Percentiles rank a stretch among this genome's conserved stretches.
Evolutionary conservation across 2,888 invertebrate genomes (phyloP).

Genomic region (Drosophila subsilvestris): DNA sequence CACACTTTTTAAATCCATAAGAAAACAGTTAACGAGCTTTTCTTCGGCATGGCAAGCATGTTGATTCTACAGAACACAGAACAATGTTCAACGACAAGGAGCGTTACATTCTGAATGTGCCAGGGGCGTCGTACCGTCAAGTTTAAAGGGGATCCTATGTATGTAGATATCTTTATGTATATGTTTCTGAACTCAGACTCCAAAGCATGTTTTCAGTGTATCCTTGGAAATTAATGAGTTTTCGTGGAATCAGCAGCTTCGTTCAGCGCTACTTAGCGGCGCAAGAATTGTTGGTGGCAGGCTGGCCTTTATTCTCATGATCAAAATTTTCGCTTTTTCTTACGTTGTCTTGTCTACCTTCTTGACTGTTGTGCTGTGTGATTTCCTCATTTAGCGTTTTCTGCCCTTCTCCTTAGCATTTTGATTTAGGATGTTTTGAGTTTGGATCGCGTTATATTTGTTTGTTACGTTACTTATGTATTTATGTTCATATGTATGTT

Average conservation of each 20-base stretch:
- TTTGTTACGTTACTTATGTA: slow-evolving; percentile 9
- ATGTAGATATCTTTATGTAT: slow-evolving; percentile 14
- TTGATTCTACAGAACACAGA: slow-evolving; percentile 43
- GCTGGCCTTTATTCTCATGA: slow-evolving; percentile 21
- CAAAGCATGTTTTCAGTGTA: slow-evolving; percentile 44
- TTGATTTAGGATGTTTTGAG: slow-evolving; percentile 45
- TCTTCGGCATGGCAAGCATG: slow-evolving; percentile 43
- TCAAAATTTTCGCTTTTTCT: slow-evolving; percentile 37
- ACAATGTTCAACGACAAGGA: slow-evolving; percentile 33
- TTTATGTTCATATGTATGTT: slow-evolving; percentile 25
- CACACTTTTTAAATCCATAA: slow-evolving; percentile 51
- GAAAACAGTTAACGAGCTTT: slow-evolving; percentile 65
- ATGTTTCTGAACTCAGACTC: slow-evolving; percentile 1
- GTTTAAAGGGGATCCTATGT: background rate
- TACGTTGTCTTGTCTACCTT: slow-evolving; percentile 18
- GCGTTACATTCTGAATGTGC: slow-evolving; percentile 14
- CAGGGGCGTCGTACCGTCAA: slow-evolving; percentile 15
- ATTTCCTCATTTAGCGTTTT: slow-evolving; percentile 23
- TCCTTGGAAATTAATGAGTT: slow-evolving; percentile 77
- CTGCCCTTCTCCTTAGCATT: slow-evolving; percentile 42
- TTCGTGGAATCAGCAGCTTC: slow-evolving; percentile 64
- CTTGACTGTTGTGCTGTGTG: slow-evolving; percentile 18
- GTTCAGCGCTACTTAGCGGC: slow-evolving; percentile 17
- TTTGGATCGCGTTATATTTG: slow-evolving; percentile 11
- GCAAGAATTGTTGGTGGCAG: slow-evolving; percentile 2